These are phyloP conservation scores for Lepus oiostolus DNA, from an alignment of 2,797 vertebrate species.

Conservation along the genomic window DNA sequence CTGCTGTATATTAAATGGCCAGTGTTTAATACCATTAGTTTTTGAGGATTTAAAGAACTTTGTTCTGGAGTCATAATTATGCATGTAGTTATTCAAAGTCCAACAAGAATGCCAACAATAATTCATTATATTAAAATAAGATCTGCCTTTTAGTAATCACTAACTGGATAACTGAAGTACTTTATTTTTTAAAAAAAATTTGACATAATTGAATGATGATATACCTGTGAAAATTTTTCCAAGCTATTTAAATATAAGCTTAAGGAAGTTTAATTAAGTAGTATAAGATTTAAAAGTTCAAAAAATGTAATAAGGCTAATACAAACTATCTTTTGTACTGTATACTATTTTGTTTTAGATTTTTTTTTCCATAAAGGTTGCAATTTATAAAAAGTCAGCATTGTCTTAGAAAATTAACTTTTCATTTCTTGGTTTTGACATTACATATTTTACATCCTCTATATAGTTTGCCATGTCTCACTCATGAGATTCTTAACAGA, in stretches of 20 bases:
- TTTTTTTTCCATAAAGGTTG: background rate
- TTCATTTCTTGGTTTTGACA: constrained; percentile 5
- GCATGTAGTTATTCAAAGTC: constrained; percentile 11
- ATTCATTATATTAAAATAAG: constrained; percentile 42
- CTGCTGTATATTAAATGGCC: background rate
- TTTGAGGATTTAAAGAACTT: constrained; percentile 40
- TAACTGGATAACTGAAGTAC: background rate
- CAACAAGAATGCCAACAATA: background rate
- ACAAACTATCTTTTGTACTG: background rate
- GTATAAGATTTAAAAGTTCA: background rate
- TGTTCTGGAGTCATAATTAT: background rate
- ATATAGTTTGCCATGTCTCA: background rate
- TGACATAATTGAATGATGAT: background rate
- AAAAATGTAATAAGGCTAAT: background rate
- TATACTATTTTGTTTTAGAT: background rate
- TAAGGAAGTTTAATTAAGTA: background rate
- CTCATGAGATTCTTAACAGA: background rate
- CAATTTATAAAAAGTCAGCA: constrained; percentile 29
- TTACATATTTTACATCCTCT: background rate
- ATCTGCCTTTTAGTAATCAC: background rate
- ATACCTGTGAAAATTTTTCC: background rate
- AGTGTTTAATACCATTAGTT: background rate
- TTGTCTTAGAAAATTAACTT: constrained; percentile 36
- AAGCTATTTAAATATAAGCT: background rate
- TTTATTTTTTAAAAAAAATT: constrained; percentile 33